Base-by-base conservation (phyloP, 2,888 invertebrate species). In the Phania funesta region DNA sequence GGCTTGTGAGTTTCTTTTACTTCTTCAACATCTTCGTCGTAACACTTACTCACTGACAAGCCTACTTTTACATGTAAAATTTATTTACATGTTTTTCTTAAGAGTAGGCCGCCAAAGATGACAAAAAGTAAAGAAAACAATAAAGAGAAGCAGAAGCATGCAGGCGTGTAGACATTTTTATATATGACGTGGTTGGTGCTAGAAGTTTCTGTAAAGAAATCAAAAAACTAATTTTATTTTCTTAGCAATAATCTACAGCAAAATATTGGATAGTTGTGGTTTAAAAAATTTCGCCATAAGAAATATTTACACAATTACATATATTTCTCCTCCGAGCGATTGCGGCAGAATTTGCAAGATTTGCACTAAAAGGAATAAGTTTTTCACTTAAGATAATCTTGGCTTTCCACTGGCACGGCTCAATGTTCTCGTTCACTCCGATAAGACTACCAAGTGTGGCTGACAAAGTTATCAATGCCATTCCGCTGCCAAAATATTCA, bases 61-160 rank as follows among this genome's bases (percentile, higher is more conserved):
- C 3, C 13, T 48, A 38, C 41, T 41, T 16, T 50, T 35, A 26
- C 18, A n/a, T 52, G 11, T 44, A 32, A n/a, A n/a, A 26, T 35
- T 29, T 65, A 64, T 65, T 64, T 52, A 13, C 64, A 58, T 65
- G 35, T 20, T 65, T 26, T 52, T 26, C 20, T 60, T 65, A 41
- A 35, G 48, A 80, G n/a, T 70, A 80, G 64, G 80, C 68, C 80
- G 68, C 64, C 41, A 64, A 70, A 80, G 52, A 52, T n/a, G 65
- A 46, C 11, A 71, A 50, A 24, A 62, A 56, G 20, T 26, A 46
- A 54, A 60, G 22, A 62, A 22, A 65, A 77, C 29, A 35, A 50
- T 60, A 29, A 52, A 32, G 44, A 44, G 32, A 18, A 60, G 48
- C 9, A 29, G 11, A 46, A 46, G 1, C 0, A 20, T 16, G 8